phyloP scores from a whole-genome alignment of 2,888 invertebrate species.

The Drosophila demipolita region DNA sequence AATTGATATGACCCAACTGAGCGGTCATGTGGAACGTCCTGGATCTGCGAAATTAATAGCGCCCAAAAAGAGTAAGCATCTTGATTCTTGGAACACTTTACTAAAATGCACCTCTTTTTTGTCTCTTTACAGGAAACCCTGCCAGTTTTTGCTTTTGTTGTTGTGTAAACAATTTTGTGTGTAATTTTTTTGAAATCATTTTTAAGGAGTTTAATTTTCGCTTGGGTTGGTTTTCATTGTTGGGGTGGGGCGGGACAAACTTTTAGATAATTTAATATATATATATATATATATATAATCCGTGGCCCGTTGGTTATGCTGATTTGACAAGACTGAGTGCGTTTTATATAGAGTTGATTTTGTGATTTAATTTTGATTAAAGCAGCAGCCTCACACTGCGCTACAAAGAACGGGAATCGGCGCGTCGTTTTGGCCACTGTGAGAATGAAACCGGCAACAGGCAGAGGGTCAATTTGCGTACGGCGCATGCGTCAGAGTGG shows the following conservation, averaged over 20 bases:
- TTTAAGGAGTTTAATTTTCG: slow-evolving; percentile 43
- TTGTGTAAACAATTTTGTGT: slow-evolving; percentile 29
- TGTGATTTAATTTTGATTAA: slow-evolving; percentile 31
- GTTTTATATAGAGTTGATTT: slow-evolving; percentile 21
- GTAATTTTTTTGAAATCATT: slow-evolving; percentile 46
- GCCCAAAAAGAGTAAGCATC: slow-evolving; percentile 95
- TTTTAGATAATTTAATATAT: slow-evolving; percentile 5
- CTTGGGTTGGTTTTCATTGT: slow-evolving; percentile 39
- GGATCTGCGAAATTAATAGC: slow-evolving; percentile 94
- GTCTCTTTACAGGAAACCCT: slow-evolving; percentile 58
- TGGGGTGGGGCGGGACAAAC: slow-evolving; percentile 16
- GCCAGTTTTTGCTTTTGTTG: slow-evolving; percentile 70
- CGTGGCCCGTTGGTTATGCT: slow-evolving; percentile 4
- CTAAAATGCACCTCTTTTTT: slow-evolving; percentile 59
- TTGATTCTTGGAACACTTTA: slow-evolving; percentile 47
- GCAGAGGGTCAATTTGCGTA: slow-evolving; percentile 12
- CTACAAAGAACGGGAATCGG: slow-evolving; percentile 7
- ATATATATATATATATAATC: neutral
- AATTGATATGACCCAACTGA: slow-evolving; percentile 86
- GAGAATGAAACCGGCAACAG: slow-evolving; percentile 1
- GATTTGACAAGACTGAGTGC: slow-evolving; percentile 10
- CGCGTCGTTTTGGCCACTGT: neutral
- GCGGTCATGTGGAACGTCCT: slow-evolving; percentile 88
- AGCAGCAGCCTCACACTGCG: slow-evolving; percentile 6
- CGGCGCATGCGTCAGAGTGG: slow-evolving; percentile 58